phyloP scores from a whole-genome alignment of 2,113 vertebrate species.

The Empidonax traillii region DNA sequence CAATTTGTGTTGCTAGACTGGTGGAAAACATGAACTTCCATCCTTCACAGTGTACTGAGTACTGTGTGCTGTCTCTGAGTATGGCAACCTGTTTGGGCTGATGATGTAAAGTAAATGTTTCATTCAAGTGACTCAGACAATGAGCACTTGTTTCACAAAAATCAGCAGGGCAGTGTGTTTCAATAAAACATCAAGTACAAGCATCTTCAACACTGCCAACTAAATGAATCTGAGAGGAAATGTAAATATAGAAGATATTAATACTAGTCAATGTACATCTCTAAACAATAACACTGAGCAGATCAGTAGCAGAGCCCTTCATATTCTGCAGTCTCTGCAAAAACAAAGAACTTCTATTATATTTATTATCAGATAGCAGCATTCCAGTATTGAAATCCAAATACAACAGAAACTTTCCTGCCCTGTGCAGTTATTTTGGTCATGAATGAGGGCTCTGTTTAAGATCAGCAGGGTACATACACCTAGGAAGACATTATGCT shows the following conservation, averaged over 20 bases:
- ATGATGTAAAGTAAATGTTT: background rate
- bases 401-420: slow-evolving; percentile 70
- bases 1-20: background rate
- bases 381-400: slow-evolving; percentile 61
- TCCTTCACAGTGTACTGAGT: background rate
- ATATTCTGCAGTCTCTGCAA: background rate
- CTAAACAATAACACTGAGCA: slow-evolving; percentile 16
- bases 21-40: background rate
- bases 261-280: background rate
- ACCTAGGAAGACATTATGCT: slow-evolving; percentile 67
- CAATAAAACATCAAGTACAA: slow-evolving; percentile 54
- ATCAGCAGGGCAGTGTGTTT: background rate
- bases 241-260: slow-evolving; percentile 54
- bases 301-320: background rate
- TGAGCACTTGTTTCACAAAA: slow-evolving; percentile 32
- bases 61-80: background rate
- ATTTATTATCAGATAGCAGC: slow-evolving; percentile 27
- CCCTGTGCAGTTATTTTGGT: slow-evolving; percentile 64
- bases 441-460: slow-evolving; percentile 69
- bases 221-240: slow-evolving; percentile 57
- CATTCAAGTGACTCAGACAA: background rate
- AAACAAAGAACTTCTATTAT: slow-evolving; percentile 47
- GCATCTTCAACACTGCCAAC: background rate
- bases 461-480: slow-evolving; percentile 68
- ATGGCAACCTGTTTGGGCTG: background rate